Conservation (phyloP, 1,140 invertebrate species). For the Palaemon carinicauda region DNA sequence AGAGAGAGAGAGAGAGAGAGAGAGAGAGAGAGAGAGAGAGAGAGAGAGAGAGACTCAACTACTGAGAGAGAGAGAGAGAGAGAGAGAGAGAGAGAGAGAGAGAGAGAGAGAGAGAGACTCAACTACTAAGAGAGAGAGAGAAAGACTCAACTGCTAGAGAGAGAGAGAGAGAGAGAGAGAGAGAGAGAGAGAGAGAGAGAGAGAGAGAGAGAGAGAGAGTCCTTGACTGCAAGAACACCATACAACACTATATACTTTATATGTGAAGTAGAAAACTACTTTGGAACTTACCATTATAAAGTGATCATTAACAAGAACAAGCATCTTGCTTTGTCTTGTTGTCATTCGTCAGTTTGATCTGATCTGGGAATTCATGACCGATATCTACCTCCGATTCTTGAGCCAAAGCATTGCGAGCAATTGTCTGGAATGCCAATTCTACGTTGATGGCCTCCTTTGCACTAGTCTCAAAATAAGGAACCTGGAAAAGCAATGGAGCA, state of each 20-base stretch:
- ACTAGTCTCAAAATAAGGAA: conserved; percentile 98
- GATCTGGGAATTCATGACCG: conserved; percentile 97
- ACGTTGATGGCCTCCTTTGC: conserved; percentile 98
- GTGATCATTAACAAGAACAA: conserved; percentile 62
- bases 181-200: too few species aligned
- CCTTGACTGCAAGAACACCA: too few species aligned
- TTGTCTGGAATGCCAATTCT: conserved; percentile 97
- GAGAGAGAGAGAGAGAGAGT: too few species aligned
- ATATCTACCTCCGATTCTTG: conserved; percentile 88
- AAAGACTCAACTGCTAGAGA: too few species aligned
- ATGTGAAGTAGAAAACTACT: not conserved
- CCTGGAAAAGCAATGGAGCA: conserved; percentile 63
- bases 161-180: too few species aligned
- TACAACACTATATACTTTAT: not conserved
- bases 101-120: too few species aligned
- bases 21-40: too few species aligned
- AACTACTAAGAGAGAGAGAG: too few species aligned
- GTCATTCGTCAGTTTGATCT: conserved; percentile 77
- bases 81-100: too few species aligned
- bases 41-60: too few species aligned
- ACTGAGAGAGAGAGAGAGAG: too few species aligned
- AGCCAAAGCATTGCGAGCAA: conserved; percentile 95
- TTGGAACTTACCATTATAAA: conserved; percentile 28
- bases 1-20: too few species aligned
- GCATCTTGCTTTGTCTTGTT: conserved; percentile 61